Conservation (phyloP, 2,888 invertebrate genomes). For the Drosophila melanocephala region DNA sequence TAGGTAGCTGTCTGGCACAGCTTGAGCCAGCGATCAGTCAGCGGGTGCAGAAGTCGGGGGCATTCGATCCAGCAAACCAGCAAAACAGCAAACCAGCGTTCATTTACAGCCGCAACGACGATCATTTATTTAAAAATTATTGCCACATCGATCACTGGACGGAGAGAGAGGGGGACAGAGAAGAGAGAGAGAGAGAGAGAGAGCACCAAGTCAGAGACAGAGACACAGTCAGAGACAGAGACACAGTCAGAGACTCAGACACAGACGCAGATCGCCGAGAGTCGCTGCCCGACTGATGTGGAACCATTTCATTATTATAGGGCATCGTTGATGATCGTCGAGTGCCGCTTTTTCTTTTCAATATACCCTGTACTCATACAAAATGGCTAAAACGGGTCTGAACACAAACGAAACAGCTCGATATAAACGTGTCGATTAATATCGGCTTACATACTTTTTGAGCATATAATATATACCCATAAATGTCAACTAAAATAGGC, state of each 20-base stretch:
- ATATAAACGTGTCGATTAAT: not conserved
- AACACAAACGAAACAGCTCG: not conserved
- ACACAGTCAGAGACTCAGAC: slow-evolving; percentile 3
- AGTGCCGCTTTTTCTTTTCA: slow-evolving; percentile 6
- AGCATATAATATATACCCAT: not conserved
- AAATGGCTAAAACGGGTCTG: not conserved
- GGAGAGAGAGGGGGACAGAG: slow-evolving; percentile 39
- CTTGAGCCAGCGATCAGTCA: slow-evolving; percentile 36
- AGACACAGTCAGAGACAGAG: slow-evolving; percentile 33
- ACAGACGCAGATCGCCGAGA: slow-evolving; percentile 20
- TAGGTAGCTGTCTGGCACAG: slow-evolving; percentile 49
- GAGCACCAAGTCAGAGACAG: slow-evolving; percentile 21
- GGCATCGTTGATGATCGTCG: slow-evolving; percentile 51
- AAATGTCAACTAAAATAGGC: not conserved
- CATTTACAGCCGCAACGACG: slow-evolving; percentile 73
- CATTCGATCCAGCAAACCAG: slow-evolving; percentile 34
- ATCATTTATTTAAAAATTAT: slow-evolving; percentile 82
- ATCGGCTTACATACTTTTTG: not conserved
- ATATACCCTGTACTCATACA: slow-evolving; percentile 1
- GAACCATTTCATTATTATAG: slow-evolving; percentile 75
- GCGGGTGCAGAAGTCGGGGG: slow-evolving; percentile 28
- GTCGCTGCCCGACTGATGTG: slow-evolving; percentile 1
- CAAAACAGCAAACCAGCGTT: slow-evolving; percentile 45
- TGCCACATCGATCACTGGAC: slow-evolving; percentile 79
- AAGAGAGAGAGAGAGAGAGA: slow-evolving; percentile 19